Evolutionary conservation across 1,140 invertebrate genomes (phyloP).

Genomic region (Bradynema listronoti): DNA sequence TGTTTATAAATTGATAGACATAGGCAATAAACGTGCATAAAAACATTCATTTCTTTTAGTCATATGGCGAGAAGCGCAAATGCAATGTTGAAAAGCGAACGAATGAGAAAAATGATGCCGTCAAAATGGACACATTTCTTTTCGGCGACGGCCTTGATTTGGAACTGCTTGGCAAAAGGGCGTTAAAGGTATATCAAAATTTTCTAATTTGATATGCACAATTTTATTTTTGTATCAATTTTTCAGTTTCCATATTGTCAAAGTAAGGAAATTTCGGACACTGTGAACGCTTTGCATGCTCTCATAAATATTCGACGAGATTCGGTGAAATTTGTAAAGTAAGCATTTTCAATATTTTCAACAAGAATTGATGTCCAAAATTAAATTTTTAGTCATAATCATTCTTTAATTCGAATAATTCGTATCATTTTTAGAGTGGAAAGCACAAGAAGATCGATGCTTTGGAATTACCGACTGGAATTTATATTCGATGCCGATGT

Average conservation of each 20-base stretch:
- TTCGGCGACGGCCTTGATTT: constrained; percentile 41
- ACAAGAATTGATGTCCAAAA: too few species aligned
- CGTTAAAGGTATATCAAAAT: constrained; percentile 29
- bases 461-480: constrained; percentile 31
- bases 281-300: constrained; percentile 38
- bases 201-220: constrained; percentile 1
- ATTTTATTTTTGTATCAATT: neutral
- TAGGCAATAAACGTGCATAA: too few species aligned
- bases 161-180: constrained; percentile 34
- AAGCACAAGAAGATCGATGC: constrained; percentile 16
- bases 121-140: constrained; percentile 41
- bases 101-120: constrained; percentile 37
- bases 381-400: too few species aligned
- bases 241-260: constrained; percentile 44
- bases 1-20: too few species aligned
- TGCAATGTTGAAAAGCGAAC: too few species aligned
- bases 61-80: too few species aligned
- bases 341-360: neutral
- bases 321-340: constrained; percentile 43
- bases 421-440: constrained; percentile 16
- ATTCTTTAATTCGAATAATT: constrained; percentile 13
- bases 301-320: constrained; percentile 42
- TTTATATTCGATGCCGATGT: constrained; percentile 46
- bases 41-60: too few species aligned
- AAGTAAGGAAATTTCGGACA: constrained; percentile 30